Conservation (phyloP, 2,888 invertebrate species). For the Drosophila mettleri region DNA sequence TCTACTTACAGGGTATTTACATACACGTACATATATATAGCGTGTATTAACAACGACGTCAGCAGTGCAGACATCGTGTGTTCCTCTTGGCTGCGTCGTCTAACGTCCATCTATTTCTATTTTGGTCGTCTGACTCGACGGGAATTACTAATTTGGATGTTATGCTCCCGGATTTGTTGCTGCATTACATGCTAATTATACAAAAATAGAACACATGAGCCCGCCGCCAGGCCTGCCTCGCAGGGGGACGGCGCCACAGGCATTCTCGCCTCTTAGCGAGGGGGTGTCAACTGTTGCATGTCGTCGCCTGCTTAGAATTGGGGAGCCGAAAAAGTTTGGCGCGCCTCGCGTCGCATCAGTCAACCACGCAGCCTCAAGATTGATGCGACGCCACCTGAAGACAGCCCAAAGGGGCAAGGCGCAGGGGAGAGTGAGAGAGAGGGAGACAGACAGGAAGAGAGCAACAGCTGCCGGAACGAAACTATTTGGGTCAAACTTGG, state of each 20-base stretch:
- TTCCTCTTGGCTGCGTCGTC: conserved; percentile 38
- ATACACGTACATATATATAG: background rate
- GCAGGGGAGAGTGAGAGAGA: background rate
- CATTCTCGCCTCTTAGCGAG: conserved; percentile 8
- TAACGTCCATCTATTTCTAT: conserved; percentile 39
- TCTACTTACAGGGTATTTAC: conserved; percentile 40
- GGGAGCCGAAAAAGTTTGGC: conserved; percentile 39
- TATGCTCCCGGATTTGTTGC: conserved; percentile 69
- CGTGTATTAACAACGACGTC: conserved; percentile 45
- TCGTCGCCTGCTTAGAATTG: conserved; percentile 60
- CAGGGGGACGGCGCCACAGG: background rate
- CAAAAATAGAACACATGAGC: conserved; percentile 65
- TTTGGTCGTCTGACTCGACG: conserved; percentile 44
- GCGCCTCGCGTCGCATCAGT: conserved; percentile 65
- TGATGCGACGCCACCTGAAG: conserved; percentile 76
- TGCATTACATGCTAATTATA: conserved; percentile 64
- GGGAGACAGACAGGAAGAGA: conserved; percentile 41
- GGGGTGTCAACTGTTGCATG: conserved; percentile 65
- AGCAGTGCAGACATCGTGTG: conserved; percentile 54
- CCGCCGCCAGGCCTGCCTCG: conserved; percentile 1
- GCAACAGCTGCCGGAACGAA: conserved; percentile 55
- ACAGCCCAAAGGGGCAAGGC: background rate
- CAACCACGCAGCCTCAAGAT: conserved; percentile 60
- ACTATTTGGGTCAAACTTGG: conserved; percentile 58
- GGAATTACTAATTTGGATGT: conserved; percentile 68